phyloP scores from a whole-genome alignment of 2,113 vertebrate genomes.

The Propithecus coquereli region DNA sequence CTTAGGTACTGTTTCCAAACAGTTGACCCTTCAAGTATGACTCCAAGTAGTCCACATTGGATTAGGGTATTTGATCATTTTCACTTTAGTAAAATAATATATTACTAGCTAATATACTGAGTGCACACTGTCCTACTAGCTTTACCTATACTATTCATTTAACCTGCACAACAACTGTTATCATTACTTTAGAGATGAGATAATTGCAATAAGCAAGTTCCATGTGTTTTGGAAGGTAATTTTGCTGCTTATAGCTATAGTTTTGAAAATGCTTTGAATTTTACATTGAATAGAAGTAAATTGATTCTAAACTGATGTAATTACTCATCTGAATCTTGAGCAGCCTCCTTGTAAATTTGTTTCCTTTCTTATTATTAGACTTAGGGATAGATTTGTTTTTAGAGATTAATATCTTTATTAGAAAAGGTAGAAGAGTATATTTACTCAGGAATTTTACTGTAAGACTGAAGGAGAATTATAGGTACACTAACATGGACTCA shows the following conservation, averaged over 20 bases:
- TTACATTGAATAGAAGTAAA: neutral
- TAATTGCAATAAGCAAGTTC: neutral
- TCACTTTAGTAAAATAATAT: slow-evolving; percentile 14
- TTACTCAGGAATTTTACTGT: neutral
- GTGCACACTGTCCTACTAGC: neutral
- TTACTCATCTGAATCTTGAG: neutral
- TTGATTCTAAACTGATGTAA: neutral
- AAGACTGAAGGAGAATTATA: slow-evolving; percentile 12
- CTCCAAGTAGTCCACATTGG: neutral
- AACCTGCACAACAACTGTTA: neutral
- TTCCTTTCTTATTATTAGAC: neutral
- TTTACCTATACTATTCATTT: neutral
- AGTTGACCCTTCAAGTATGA: neutral
- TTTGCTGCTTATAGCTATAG: neutral
- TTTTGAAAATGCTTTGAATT: slow-evolving; percentile 23
- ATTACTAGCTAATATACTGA: neutral
- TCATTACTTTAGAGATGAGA: neutral
- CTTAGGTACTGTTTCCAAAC: neutral
- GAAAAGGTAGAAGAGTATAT: neutral
- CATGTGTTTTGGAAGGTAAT: neutral
- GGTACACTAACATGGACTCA: neutral
- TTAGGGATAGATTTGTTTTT: neutral
- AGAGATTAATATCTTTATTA: neutral
- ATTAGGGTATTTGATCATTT: slow-evolving; percentile 11
- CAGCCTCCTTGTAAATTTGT: neutral